phyloP scores from a whole-genome alignment of 1,140 invertebrate species.

The Achatina immaculata region DNA sequence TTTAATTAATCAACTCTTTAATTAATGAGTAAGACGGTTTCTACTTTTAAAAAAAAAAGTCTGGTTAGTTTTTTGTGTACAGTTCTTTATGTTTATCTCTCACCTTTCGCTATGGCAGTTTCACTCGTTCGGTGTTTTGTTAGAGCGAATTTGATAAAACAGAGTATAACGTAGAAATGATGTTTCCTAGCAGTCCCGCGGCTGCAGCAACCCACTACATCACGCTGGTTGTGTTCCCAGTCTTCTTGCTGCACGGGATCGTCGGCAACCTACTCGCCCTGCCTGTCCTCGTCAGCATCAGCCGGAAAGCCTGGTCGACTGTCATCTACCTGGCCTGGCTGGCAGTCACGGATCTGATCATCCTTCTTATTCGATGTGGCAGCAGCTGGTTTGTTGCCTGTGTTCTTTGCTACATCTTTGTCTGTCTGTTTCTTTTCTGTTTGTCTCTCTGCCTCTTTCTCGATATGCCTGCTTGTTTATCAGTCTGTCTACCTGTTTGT shows the following conservation, averaged over 20 bases:
- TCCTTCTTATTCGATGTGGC: constrained; percentile 15
- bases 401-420: neutral
- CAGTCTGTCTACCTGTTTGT: too few species aligned
- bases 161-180: constrained; percentile 62
- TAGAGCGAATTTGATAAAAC: too few species aligned
- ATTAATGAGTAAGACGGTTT: too few species aligned
- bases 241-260: constrained; percentile 12
- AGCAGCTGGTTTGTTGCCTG: neutral
- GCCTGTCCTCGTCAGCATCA: constrained; percentile 7
- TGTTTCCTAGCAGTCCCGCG: constrained; percentile 5
- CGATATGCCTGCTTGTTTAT: too few species aligned
- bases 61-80: too few species aligned
- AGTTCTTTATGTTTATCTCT: too few species aligned
- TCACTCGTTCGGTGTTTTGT: too few species aligned
- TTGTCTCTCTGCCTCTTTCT: neutral
- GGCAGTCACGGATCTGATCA: constrained; percentile 14
- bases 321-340: neutral
- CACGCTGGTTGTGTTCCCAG: neutral
- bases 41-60: too few species aligned
- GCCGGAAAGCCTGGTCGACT: constrained; percentile 5
- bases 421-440: neutral
- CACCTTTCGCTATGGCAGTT: too few species aligned
- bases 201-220: neutral
- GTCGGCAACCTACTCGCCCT: constrained; percentile 25
- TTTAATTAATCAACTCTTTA: too few species aligned